Conservation (phyloP, 2,113 vertebrate species). For the Pseudorhombus dupliciocellatus region DNA sequence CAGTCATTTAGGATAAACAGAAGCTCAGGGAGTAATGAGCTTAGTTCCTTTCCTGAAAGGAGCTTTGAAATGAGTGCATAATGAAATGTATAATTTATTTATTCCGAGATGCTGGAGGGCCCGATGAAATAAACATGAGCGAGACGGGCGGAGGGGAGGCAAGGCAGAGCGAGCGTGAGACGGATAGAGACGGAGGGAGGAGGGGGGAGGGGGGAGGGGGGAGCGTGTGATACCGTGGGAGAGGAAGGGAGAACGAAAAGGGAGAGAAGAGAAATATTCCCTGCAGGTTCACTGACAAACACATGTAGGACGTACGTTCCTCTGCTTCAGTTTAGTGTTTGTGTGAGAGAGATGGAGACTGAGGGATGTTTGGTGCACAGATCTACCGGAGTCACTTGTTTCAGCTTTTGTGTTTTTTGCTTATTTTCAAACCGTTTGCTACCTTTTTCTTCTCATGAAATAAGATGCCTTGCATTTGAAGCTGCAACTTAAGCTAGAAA, state of each 20-base stretch:
- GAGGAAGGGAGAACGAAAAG: slow-evolving; percentile 15
- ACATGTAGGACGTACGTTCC: slow-evolving; percentile 22
- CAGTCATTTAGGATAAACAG: slow-evolving; percentile 74
- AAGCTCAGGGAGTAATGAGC: slow-evolving; percentile 72
- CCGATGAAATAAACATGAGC: slow-evolving; percentile 80
- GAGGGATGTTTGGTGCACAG: not conserved
- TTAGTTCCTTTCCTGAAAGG: slow-evolving; percentile 70
- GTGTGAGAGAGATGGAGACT: not conserved
- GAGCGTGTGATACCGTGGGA: slow-evolving; percentile 19
- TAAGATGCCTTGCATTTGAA: too few relatives aligned
- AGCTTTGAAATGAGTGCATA: slow-evolving; percentile 72
- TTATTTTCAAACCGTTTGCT: too few relatives aligned
- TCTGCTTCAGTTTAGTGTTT: slow-evolving; percentile 22
- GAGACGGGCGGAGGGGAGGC: not conserved
- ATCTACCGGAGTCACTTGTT: not conserved
- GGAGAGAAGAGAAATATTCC: slow-evolving; percentile 22
- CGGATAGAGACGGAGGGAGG: slow-evolving; percentile 17
- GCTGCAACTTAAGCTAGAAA: too few relatives aligned
- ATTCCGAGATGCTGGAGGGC: slow-evolving; percentile 71
- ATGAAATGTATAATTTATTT: slow-evolving; percentile 82
- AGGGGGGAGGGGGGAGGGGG: too few relatives aligned
- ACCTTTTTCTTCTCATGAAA: too few relatives aligned
- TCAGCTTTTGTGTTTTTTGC: too few relatives aligned
- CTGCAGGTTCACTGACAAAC: slow-evolving; percentile 15
- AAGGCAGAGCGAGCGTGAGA: slow-evolving; percentile 27